Evolutionary conservation across 2,113 vertebrate species (phyloP).

Genomic region (Marcusenius ussheri): DNA sequence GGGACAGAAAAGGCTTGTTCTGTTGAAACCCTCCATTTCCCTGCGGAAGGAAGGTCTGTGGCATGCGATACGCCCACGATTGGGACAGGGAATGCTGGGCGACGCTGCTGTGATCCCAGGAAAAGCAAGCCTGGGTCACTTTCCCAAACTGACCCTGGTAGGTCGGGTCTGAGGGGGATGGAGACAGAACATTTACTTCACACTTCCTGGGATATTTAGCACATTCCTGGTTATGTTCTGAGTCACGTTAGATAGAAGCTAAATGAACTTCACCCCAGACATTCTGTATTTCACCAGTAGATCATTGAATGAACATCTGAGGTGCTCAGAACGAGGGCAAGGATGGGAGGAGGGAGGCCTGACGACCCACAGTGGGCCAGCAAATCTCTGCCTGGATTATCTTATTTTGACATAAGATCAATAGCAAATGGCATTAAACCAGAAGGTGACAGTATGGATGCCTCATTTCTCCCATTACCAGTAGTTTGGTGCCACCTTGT

Average conservation of each 20-base stretch:
- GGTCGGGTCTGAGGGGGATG: constrained; percentile 65
- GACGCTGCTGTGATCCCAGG: constrained; percentile 79
- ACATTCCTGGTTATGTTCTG: neutral
- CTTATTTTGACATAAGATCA: neutral
- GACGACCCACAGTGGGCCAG: neutral
- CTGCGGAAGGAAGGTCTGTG: constrained; percentile 88
- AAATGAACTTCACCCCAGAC: neutral
- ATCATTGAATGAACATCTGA: neutral
- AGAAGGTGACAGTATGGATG: neutral
- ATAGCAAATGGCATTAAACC: neutral
- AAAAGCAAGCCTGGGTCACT: constrained; percentile 69
- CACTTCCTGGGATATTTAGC: neutral
- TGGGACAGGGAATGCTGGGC: constrained; percentile 77
- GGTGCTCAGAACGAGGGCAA: neutral
- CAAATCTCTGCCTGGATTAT: neutral
- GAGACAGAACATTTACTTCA: neutral
- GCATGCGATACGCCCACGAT: constrained; percentile 89
- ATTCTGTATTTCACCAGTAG: neutral
- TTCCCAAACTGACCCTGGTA: constrained; percentile 78
- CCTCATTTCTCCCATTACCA: neutral
- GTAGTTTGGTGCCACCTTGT: neutral
- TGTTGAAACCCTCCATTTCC: constrained; percentile 78
- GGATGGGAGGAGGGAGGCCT: neutral
- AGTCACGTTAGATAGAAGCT: neutral
- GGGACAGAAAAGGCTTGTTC: constrained; percentile 80